Evolutionary conservation across 2,113 vertebrate genomes (phyloP), one percentile per base, ranked within the genome.

Genomic region (Copsychus sechellarum): DNA sequence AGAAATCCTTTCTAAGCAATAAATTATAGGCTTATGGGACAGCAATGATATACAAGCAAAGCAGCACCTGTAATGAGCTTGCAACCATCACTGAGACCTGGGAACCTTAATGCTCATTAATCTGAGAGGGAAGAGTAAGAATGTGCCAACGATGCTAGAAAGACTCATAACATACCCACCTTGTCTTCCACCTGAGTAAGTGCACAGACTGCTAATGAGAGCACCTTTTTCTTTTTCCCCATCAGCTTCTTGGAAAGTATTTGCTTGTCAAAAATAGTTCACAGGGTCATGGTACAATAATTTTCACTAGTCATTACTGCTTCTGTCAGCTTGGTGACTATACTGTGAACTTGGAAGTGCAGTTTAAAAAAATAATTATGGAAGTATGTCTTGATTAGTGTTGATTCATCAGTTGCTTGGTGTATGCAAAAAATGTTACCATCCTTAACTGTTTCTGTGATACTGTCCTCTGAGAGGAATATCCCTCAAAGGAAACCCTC

Each of bases 1-100:
- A 93, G 77, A 96, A 97, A 88, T 86, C 72, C 82, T 94, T 86
- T 93, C 80, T 93, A 93, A 94, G 80, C 65, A 88, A 91, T 95
- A 91, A 86, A 81, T 92, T 81, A 90, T 14, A 88, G 57, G 80
- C 42, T 72, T 94, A 60, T 84, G 53, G 47, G 50, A 86, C 79
- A 95, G 72, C 45, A 87, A 57, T 88, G 77, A 93, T 82, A 80
- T 24, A 92, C 45, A 92, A 82, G 65, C 47, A 90, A 90, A 84
- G 86, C 61, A 94, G 82, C 71, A 91, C 88, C 79, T 87, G 36
- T 91, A 95, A 91, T 79, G 79, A 93, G 69, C 61, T 47, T 84
- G 90, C 76, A 92, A 5, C 36, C 47, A 22, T 70, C 47, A 20
- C 79, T 58, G 69, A 90, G 60, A 78, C 45, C 67, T 93, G 70